Evolutionary conservation across 2,113 vertebrate species (phyloP).

Genomic region (Dipodomys spectabilis): DNA sequence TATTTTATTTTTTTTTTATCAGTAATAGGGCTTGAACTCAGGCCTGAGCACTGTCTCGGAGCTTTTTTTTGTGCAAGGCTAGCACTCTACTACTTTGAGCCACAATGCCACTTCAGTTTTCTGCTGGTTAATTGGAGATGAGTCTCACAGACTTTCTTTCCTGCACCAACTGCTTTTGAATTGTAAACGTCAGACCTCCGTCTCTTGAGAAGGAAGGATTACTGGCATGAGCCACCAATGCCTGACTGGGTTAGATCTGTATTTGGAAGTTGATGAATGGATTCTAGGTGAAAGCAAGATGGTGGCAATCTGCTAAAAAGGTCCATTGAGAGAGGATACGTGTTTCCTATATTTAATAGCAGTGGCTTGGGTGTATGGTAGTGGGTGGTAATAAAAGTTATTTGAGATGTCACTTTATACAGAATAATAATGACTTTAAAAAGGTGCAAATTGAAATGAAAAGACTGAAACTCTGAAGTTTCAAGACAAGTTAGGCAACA

Average conservation of each 20-base stretch:
- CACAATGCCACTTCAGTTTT: no score
- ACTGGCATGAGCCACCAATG: no score
- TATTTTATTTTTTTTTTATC: no score
- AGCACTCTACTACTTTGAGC: no score
- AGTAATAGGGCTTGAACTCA: no score
- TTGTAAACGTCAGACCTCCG: no score
- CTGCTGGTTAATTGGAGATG: no score
- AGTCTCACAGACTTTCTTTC: no score
- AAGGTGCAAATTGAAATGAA: conserved; percentile 74
- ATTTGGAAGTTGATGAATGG: not conserved
- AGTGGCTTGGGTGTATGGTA: conserved; percentile 3
- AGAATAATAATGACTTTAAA: conserved; percentile 67
- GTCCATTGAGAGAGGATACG: not conserved
- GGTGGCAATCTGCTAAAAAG: conserved; percentile 48
- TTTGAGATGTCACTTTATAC: conserved; percentile 70
- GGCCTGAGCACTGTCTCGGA: no score
- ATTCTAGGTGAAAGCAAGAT: conserved; percentile 28
- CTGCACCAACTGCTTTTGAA: no score
- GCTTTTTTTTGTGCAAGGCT: no score
- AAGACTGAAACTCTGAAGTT: conserved; percentile 70
- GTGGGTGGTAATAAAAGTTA: conserved; percentile 55
- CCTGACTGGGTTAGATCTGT: not conserved
- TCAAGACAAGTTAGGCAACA: conserved; percentile 72
- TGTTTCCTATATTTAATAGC: conserved; percentile 50
- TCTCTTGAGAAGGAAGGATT: no score